Evolutionary conservation across 2,113 vertebrate species (phyloP), one percentile per base, ranked within the genome.

Genomic region (Bubo blakistoni): DNA sequence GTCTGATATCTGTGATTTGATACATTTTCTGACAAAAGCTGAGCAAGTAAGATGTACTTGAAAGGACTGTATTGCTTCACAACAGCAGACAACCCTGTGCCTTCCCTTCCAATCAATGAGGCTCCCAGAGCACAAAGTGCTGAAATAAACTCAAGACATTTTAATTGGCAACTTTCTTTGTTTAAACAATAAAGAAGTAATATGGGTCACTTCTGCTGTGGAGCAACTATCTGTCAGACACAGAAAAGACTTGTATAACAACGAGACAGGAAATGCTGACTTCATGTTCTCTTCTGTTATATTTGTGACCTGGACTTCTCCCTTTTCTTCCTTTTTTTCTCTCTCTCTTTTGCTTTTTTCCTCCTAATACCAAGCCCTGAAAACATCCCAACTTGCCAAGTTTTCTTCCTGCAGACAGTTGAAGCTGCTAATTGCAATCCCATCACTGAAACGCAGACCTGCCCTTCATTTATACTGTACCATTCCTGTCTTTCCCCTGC

Each of bases 171-270:
- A 63, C 52, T 84, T 86, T 9, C 86, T 94, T 95, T 84, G 51
- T 88, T 96, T 94, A 91, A 96, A 83, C 55, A 78, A 70, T 84
- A 81, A 86, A 94, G 91, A 92, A 94, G 47, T 74, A 79, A 92
- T 76, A 78, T 27, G 55, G 85, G 88, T 93, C 92, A 92, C 72
- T 93, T 96, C 61, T 86, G n/a, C 57, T 93, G 67, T 63, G 76
- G 54, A 96, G 80, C 59, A 93, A 86, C 85, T 76, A 57, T 55
- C 46, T 84, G 77, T 77, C 82, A 94, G 84, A 80, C 62, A 80
- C 46, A 88, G 85, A 70, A 77, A 86, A 92, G 58, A 22, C 67
- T 83, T 83, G 55, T 94, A 46, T 59, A 92, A 79, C 57, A 81
- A 83, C 0, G 0, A 91, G 69, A 69, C 1, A 5, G 52, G 57